Conservation (phyloP, 2,888 invertebrate genomes). For the Melanophora roralis region DNA sequence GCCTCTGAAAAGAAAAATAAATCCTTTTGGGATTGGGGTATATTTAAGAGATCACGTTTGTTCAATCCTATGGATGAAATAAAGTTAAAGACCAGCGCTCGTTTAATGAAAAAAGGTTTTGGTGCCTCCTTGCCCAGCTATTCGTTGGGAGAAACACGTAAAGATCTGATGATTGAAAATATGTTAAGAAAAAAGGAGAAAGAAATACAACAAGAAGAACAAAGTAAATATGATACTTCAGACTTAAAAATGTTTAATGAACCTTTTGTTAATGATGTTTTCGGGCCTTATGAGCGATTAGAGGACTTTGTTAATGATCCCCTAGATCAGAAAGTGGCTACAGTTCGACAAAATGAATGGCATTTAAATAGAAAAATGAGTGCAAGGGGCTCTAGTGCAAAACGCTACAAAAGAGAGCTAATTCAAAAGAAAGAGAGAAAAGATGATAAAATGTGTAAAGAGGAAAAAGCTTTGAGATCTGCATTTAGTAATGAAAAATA, state of each 20-base stretch:
- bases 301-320: not conserved
- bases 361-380: constrained; percentile 9
- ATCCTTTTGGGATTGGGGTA: constrained; percentile 7
- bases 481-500: not conserved
- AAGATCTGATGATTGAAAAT: constrained; percentile 64
- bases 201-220: not conserved
- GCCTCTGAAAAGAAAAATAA: constrained; percentile 65
- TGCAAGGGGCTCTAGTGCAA: not conserved
- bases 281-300: not conserved
- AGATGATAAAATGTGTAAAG: not conserved
- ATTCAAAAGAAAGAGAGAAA: not conserved
- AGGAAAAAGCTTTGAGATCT: not conserved
- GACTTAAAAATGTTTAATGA: not conserved
- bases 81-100: constrained; percentile 73
- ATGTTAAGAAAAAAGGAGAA: constrained; percentile 63
- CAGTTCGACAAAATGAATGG: not conserved
- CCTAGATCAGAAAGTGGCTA: not conserved
- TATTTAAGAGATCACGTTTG: constrained; percentile 61
- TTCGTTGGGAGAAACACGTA: constrained; percentile 63
- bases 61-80: constrained; percentile 72
- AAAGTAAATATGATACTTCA: not conserved
- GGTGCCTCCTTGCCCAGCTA: constrained; percentile 74
- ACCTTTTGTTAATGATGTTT: not conserved
- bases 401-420: not conserved
- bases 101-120: constrained; percentile 71